phyloP scores from a whole-genome alignment of 2,888 invertebrate species.

The Lasioglossum vierecki region DNA sequence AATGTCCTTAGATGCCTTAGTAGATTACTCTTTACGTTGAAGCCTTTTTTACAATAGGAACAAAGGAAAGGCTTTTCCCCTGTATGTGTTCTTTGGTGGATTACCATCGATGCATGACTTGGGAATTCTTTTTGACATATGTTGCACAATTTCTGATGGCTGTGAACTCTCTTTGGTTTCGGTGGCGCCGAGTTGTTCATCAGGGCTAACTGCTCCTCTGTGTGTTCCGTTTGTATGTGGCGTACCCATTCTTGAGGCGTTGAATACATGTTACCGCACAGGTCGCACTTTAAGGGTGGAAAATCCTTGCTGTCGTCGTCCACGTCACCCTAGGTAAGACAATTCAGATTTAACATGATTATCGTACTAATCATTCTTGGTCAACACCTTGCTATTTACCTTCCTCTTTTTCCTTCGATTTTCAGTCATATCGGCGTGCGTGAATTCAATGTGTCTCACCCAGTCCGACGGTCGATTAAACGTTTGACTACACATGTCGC shows the following conservation, averaged over 20 bases:
- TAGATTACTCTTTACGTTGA: constrained; percentile 91
- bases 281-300: constrained; percentile 91
- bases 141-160: constrained; percentile 85
- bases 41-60: constrained; percentile 90
- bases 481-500: constrained; percentile 93
- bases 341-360: not conserved
- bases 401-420: constrained; percentile 82
- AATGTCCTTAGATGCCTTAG: constrained; percentile 90
- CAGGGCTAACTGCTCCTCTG: constrained; percentile 91
- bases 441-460: constrained; percentile 92
- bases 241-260: constrained; percentile 95
- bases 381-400: constrained; percentile 64
- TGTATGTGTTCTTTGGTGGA: constrained; percentile 91
- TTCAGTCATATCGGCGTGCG: constrained; percentile 89
- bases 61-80: constrained; percentile 91
- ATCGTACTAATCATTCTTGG: not conserved
- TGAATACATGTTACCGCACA: constrained; percentile 89
- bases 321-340: constrained; percentile 86
- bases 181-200: constrained; percentile 90
- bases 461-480: constrained; percentile 93
- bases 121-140: constrained; percentile 91
- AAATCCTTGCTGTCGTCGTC: constrained; percentile 89
- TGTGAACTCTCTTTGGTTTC: constrained; percentile 84
- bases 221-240: constrained; percentile 93
- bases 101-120: constrained; percentile 91